Evolutionary conservation across 2,113 vertebrate genomes (phyloP), one percentile per base, ranked within the genome.

Genomic region (Apteryx mantelli): DNA sequence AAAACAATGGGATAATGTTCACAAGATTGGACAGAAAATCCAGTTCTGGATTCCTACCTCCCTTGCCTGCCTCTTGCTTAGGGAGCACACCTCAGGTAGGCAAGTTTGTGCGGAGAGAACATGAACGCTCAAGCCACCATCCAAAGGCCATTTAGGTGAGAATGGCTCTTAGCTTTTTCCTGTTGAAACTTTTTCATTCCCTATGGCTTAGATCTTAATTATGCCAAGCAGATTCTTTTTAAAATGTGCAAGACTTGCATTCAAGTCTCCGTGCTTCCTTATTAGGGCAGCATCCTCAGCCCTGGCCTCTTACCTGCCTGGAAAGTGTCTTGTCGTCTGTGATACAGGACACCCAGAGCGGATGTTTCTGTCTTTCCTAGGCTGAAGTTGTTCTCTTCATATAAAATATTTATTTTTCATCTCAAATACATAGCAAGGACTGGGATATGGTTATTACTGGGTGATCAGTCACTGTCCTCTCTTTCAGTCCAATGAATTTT

Each of bases 1-100:
- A 40, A 87, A 95, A 60, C 34, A 4, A 38, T 50, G 63, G 63
- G 30, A 40, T 74, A 40, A 36, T 18, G 11, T 50, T 87, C 55
- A 77, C 24, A 75, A 48, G 61, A 82, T 36, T 73, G 52, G 79
- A 52, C n/a, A 86, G 46, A 91, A 95, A 68, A 75, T 55, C 13
- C 24, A 18, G 19, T 40, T 63, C 38, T 86, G 75, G 32, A 48
- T 73, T 26, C 18, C 48, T 80, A 55, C 36, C 16, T 91, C 38
- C 58, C 3, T 82, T 91, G 36, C 52, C 56, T 79, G 48, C 53
- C 42, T 28, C 66, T 80, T 68, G 38, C 82, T n/a, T n/a, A 85
- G 42, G 34, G 68, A 36, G 44, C 9, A 21, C 7, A 2, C 46
- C 42, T 73, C 0, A 0, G 34, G 34, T 24, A 55, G 56, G 5